Conservation (phyloP, 2,113 vertebrate genomes). For the Centropus unirufus region DNA sequence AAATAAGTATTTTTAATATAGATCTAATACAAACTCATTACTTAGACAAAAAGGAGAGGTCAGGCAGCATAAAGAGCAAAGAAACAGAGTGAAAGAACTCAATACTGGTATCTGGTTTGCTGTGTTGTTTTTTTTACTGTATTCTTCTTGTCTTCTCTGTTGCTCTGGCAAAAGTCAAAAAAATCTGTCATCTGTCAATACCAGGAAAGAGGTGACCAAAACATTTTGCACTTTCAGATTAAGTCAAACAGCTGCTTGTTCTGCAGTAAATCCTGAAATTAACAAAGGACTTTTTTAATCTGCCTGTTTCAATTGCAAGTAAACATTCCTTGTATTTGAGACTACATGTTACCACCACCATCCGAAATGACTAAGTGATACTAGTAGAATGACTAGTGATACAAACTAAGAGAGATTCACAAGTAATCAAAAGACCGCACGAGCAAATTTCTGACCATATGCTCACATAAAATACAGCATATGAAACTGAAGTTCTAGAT, state of each 20-base stretch:
- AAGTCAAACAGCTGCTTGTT: conserved; percentile 26
- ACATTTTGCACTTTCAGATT: conserved; percentile 1
- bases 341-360: neutral
- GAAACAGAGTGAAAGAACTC: neutral
- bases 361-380: neutral
- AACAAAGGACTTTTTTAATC: neutral
- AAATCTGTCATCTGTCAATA: neutral
- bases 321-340: conserved; percentile 13
- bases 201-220: conserved; percentile 18
- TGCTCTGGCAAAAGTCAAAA: conserved; percentile 3
- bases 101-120: neutral
- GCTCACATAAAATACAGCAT: neutral
- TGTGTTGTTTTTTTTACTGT: neutral
- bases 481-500: neutral
- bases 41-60: neutral
- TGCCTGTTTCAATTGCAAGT: neutral
- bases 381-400: too few relatives aligned
- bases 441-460: neutral
- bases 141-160: neutral
- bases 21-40: neutral
- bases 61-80: neutral
- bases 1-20: neutral
- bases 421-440: conserved; percentile 13
- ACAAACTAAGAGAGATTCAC: neutral
- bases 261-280: neutral